A percentile compares a stretch with the other conserved stretches of the same genome.
Evolutionary conservation across 2,113 vertebrate species (phyloP).

Genomic region (Guaruba guarouba): DNA sequence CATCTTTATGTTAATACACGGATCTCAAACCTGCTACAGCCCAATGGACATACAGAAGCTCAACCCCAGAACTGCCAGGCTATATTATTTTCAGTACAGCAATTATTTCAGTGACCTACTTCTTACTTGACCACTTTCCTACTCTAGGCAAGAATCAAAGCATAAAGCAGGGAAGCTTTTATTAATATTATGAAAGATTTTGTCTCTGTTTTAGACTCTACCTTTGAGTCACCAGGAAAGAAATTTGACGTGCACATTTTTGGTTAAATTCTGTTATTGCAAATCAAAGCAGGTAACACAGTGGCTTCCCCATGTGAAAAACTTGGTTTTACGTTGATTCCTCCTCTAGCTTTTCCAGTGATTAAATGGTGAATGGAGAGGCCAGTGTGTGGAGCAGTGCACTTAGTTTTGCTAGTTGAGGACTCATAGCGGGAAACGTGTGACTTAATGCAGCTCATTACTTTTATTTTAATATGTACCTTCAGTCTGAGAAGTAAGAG

Average conservation of each 20-base stretch:
- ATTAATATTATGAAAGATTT: slow-evolving; percentile 31
- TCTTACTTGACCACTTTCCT: slow-evolving; percentile 59
- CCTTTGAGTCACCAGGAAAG: slow-evolving; percentile 9
- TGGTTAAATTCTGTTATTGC: neutral
- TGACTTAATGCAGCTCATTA: neutral
- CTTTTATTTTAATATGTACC: neutral
- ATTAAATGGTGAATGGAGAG: neutral
- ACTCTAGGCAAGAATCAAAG: slow-evolving; percentile 60
- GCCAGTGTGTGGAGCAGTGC: neutral
- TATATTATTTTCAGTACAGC: slow-evolving; percentile 73
- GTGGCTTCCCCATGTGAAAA: neutral
- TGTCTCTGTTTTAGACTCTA: neutral
- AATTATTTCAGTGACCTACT: slow-evolving; percentile 78
- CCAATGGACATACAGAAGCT: slow-evolving; percentile 55
- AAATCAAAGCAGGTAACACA: neutral
- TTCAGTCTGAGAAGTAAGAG: neutral
- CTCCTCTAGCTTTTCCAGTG: neutral
- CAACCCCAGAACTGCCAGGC: slow-evolving; percentile 69
- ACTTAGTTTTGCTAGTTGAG: neutral
- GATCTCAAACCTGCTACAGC: slow-evolving; percentile 20
- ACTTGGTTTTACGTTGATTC: neutral
- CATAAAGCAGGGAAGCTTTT: slow-evolving; percentile 35
- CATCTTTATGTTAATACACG: slow-evolving; percentile 37
- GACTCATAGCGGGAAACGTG: neutral
- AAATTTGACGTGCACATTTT: neutral